Conservation (phyloP, 2,113 vertebrate species). For the Tenebrosternarchus preto region DNA sequence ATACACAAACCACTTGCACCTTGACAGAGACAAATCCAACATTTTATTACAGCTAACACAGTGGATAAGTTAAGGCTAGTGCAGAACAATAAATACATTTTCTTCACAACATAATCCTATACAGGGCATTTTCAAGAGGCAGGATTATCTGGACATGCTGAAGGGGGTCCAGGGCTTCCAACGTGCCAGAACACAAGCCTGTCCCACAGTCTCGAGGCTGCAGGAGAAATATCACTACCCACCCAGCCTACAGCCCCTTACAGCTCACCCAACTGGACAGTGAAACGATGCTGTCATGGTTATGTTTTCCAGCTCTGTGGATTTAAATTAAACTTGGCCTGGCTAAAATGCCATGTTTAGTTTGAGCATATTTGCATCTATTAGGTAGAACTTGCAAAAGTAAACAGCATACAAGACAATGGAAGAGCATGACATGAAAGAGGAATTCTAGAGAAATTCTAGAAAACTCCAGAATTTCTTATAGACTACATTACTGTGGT, state of each 20-base stretch:
- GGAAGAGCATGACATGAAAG: too few species aligned
- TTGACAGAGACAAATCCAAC: slow-evolving; percentile 32
- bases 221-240: neutral
- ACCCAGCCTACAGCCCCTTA: neutral
- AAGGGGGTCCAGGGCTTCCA: neutral
- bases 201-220: neutral
- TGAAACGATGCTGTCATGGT: neutral
- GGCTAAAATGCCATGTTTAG: too few species aligned
- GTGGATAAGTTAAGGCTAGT: slow-evolving; percentile 38
- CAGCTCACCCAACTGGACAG: neutral
- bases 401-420: too few species aligned
- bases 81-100: slow-evolving; percentile 41
- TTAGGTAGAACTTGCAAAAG: too few species aligned
- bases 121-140: slow-evolving; percentile 19
- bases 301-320: too few species aligned
- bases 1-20: slow-evolving; percentile 46
- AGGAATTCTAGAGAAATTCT: too few species aligned
- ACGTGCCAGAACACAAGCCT: neutral
- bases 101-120: slow-evolving; percentile 28
- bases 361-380: too few species aligned
- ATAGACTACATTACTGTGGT: too few species aligned
- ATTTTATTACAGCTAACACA: slow-evolving; percentile 49
- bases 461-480: too few species aligned
- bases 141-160: slow-evolving; percentile 36
- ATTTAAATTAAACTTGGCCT: too few species aligned